Percentiles rank a stretch among this genome's conserved stretches.
These are phyloP conservation scores for Polyploca ridens DNA, from an alignment of 2,888 invertebrate species.

Conservation along the genomic window DNA sequence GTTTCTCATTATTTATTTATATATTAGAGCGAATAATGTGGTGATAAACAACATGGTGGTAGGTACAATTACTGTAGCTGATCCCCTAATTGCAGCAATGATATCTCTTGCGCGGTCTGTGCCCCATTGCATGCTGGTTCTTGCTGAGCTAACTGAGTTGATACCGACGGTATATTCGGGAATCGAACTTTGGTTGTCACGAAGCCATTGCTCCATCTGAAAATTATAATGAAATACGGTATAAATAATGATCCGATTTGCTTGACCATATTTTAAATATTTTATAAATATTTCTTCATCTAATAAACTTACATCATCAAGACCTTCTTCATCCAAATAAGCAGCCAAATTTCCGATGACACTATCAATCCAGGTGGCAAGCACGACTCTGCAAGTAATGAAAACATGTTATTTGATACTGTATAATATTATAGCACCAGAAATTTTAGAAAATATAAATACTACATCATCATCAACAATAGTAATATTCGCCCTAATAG, in stretches of 20 bases:
- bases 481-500: too few relatives aligned
- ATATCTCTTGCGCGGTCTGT: constrained; percentile 52
- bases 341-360: constrained; percentile 59
- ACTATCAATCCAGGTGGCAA: constrained; percentile 61
- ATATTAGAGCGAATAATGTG: constrained; percentile 49
- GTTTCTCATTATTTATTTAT: constrained; percentile 38
- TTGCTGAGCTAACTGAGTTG: constrained; percentile 54
- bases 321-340: constrained; percentile 67
- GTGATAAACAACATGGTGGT: constrained; percentile 50
- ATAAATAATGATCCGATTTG: too few relatives aligned
- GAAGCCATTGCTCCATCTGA: constrained; percentile 74
- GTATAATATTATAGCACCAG: too few relatives aligned
- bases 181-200: constrained; percentile 41
- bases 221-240: constrained; percentile 11
- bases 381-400: constrained; percentile 57
- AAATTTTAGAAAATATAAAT: too few relatives aligned
- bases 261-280: too few relatives aligned
- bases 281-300: background rate
- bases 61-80: constrained; percentile 52
- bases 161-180: constrained; percentile 60
- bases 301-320: constrained; percentile 62
- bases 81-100: constrained; percentile 55
- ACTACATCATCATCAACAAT: too few relatives aligned
- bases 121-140: constrained; percentile 68
- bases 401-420: background rate